Base-by-base conservation (phyloP, 2,797 vertebrate species). In the Cynodonichthys magdalenae region DNA sequence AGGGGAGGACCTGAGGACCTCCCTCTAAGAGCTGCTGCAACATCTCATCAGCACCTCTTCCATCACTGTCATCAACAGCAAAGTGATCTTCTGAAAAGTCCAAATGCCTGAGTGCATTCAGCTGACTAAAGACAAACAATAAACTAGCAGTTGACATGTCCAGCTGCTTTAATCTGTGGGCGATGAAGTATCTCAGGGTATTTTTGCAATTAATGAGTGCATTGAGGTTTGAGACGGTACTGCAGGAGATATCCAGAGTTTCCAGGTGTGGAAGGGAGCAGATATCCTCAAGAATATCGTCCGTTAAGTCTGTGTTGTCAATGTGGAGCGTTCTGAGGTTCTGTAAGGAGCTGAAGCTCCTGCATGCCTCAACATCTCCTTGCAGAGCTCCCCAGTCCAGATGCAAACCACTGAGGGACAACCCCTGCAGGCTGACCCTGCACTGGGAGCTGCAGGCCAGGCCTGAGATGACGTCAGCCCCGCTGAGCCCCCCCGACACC, bases 11-110 rank as follows among this genome's bases (percentile, higher is more conserved):
- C 53, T 93, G 92, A 0, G 92, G 93, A 69, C 75, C 75, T 55
- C 93, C 94, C 72, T 96, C 96, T 66, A 98, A 79, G 36, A 99
- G 93, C 63, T 95, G 95, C 72, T 90, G 90, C 57, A 95, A 93
- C 69, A 93, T 65, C 46, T 85, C 77, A 11, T 89, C 88, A 8
- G 66, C 77, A 8, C 87, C 87, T 19, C 34, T 74, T 15, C 81
- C 74, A 0, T 81, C 80, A 6, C 62, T 93, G 78, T 94, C 94
- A 3, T 94, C 95, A 2, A 89, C 92, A 0, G 69, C 42, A 44
- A 96, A 94, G 75, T 94, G 96, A 83, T 98, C 94, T 47, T 97
- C 95, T 0, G 97, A 99, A 82, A 99, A 94, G 87, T 99, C 97
- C 65, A 99, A 90, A 76, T 99, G 96, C 66, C 94, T 95, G 77